Evolutionary conservation across 2,797 vertebrate species (phyloP), one percentile per base, ranked within the genome.

Genomic region (Kryptolebias ocellatus): DNA sequence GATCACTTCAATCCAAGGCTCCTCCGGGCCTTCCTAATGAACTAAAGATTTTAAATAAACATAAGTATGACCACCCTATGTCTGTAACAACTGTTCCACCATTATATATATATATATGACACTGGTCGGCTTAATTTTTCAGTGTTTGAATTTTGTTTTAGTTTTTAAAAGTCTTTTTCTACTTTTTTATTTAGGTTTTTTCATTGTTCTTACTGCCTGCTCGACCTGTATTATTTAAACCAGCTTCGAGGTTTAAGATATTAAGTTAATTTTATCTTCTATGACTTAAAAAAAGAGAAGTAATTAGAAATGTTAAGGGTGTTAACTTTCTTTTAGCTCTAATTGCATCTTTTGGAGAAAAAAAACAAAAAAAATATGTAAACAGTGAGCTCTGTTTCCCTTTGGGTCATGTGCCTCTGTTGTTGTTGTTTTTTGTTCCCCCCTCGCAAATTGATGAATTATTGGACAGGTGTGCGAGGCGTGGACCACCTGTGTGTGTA

Each of bases 141-240:
- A 45, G 11, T 66, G 15, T 67, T 74, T 73, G n/a, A 10, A 39
- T 49, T 17, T 27, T 31, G 17, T 20, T 17, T 53, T 20, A 45
- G 39, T 58, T 37, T 46, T 50, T 67, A 67, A 15, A 17, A 1
- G 24, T 50, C 3, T 67, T 83, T 62, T 70, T 55, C 28, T 47
- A 24, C 16, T 8, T 34, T 37, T 37, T 10, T 37, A 37, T 37
- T 37, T 37, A 37, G 6, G 18, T n/a, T 12, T 29, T 46, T 31
- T 52, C 4, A 51, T 52, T 53, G 3, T 49, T 57, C 61, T 54
- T 51, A 24, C 27, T 58, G 12, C 4, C 64, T 9, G 5, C 37
- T 8, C 9, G 37, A 8, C 37, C 37, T 53, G 39, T 60, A n/a
- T 27, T 78, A 64, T 79, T 78, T 70, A 70, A 70, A 71, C 44